Conservation (phyloP, 92 coral and sea anemone genomes). For the Muricea muricata region DNA sequence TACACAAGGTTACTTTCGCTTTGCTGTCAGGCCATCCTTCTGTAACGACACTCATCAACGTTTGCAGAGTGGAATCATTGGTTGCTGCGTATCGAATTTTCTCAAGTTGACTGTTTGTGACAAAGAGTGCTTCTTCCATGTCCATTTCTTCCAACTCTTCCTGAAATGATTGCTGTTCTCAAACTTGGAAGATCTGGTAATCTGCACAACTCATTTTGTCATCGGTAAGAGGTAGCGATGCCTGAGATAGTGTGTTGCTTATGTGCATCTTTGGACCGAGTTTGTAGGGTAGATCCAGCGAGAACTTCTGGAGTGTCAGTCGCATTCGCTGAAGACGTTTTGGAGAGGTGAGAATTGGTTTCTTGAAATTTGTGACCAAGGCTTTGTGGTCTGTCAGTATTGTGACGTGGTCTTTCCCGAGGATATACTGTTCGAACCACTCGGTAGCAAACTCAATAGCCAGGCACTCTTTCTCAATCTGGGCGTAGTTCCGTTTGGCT, state of each 20-base stretch:
- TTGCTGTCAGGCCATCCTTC: slow-evolving; percentile 67
- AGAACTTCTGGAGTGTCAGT: slow-evolving; percentile 2
- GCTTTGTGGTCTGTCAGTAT: not conserved
- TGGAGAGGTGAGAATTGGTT: not conserved
- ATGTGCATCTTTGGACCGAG: slow-evolving; percentile 2
- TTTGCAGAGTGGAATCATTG: slow-evolving; percentile 61
- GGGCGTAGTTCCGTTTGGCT: not conserved
- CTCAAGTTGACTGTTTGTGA: slow-evolving; percentile 55
- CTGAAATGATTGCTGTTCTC: slow-evolving; percentile 29
- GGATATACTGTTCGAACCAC: not conserved
- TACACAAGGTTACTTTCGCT: slow-evolving; percentile 44
- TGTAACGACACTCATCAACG: slow-evolving; percentile 47
- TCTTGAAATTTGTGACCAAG: not conserved
- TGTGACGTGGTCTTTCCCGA: not conserved
- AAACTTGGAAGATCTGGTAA: slow-evolving; percentile 53
- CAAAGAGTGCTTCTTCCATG: slow-evolving; percentile 52
- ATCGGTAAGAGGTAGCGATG: not conserved
- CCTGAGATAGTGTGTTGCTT: not conserved
- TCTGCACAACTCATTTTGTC: not conserved
- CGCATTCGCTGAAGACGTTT: slow-evolving; percentile 4
- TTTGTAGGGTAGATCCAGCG: not conserved
- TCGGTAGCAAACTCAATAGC: not conserved
- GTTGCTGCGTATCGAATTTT: slow-evolving; percentile 49
- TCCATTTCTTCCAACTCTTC: slow-evolving; percentile 48
- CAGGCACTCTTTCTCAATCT: not conserved